These are phyloP conservation scores for Dipodomys merriami DNA, from an alignment of 2,113 vertebrate genomes.

Conservation along the genomic window DNA sequence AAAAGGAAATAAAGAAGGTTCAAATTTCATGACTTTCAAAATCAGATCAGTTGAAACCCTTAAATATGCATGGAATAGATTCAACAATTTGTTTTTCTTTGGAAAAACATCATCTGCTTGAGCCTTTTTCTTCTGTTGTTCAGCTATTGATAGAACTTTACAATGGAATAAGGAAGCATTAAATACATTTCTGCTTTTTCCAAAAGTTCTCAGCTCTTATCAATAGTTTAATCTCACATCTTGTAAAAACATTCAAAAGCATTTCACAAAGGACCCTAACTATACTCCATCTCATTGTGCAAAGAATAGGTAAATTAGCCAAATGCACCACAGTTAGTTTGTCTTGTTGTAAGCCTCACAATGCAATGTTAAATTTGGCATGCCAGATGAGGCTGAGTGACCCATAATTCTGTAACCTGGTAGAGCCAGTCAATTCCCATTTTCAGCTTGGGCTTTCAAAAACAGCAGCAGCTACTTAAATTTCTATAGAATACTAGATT, in stretches of 20 bases:
- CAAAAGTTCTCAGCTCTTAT: slow-evolving; percentile 21
- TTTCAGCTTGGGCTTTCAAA: slow-evolving; percentile 18
- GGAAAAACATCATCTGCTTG: slow-evolving; percentile 56
- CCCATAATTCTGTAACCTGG: neutral
- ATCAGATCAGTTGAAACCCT: slow-evolving; percentile 62
- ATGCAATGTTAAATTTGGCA: neutral
- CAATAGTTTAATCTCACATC: slow-evolving; percentile 14
- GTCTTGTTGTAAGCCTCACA: neutral
- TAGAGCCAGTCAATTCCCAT: neutral
- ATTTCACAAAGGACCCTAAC: slow-evolving; percentile 23
- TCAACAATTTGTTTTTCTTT: slow-evolving; percentile 60
- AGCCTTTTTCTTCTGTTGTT: slow-evolving; percentile 57
- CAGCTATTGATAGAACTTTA: slow-evolving; percentile 55
- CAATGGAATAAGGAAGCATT: slow-evolving; percentile 59
- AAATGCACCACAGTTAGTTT: slow-evolving; percentile 14
- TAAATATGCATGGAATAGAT: slow-evolving; percentile 59
- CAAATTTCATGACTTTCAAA: slow-evolving; percentile 61
- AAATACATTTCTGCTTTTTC: slow-evolving; percentile 62
- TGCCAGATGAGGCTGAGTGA: neutral
- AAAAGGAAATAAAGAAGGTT: slow-evolving; percentile 10
- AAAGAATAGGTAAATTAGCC: slow-evolving; percentile 35
- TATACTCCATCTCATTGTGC: neutral
- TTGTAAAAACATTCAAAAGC: slow-evolving; percentile 15
- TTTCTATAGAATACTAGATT: neutral
- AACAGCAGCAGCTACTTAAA: neutral